Percentiles rank a stretch among this genome's conserved stretches.
Evolutionary conservation across 2,888 invertebrate genomes (phyloP).

Genomic region (Acleris emargana): DNA sequence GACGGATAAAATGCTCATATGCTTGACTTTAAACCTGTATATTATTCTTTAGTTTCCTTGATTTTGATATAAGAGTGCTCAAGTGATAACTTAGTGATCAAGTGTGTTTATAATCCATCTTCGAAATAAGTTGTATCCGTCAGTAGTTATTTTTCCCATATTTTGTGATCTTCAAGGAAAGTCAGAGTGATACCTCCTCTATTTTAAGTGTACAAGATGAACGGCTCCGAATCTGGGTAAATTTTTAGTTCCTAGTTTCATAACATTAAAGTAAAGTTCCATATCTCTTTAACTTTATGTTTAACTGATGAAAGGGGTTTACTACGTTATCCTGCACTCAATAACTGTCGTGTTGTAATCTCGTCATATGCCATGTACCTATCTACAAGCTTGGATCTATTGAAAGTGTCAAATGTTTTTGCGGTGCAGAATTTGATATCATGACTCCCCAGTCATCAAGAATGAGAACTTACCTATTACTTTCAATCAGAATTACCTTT

Average conservation of each 20-base stretch:
- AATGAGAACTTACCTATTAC: too few species aligned
- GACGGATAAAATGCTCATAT: conserved; percentile 74
- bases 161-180: conserved; percentile 53
- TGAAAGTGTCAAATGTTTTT: too few species aligned
- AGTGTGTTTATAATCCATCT: conserved; percentile 51
- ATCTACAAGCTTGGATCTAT: too few species aligned
- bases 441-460: too few species aligned
- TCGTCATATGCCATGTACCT: too few species aligned
- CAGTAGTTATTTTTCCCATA: conserved; percentile 55
- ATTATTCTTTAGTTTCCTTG: conserved; percentile 64
- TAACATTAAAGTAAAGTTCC: background rate
- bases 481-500: too few species aligned
- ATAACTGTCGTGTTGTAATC: too few species aligned
- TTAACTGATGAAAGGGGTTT: conserved; percentile 25
- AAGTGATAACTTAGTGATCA: conserved; percentile 59
- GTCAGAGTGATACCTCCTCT: conserved; percentile 49
- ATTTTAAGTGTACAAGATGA: conserved; percentile 81
- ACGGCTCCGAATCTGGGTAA: conserved; percentile 93
- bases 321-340: too few species aligned
- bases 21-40: conserved; percentile 61
- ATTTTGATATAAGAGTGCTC: conserved; percentile 67
- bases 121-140: conserved; percentile 49
- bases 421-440: too few species aligned
- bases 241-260: conserved; percentile 39
- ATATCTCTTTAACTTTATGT: background rate